phyloP scores from a whole-genome alignment of 23 tunicate genomes.

The Trididemnum nubilum region DNA sequence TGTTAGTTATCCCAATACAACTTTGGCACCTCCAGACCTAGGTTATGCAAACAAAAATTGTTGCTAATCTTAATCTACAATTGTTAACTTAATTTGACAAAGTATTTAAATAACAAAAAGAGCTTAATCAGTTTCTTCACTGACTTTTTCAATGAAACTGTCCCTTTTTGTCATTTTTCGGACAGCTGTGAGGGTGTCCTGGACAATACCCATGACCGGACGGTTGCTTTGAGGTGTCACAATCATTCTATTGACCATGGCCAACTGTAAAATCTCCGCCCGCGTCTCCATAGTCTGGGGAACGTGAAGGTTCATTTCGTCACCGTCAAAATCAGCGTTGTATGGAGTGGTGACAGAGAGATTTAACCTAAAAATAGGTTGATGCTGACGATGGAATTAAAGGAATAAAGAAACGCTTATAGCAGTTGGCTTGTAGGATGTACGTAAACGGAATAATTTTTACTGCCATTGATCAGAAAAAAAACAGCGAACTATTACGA shows the following conservation, averaged over 20 bases:
- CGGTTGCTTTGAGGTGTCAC: constrained; percentile 98
- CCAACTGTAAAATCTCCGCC: constrained; percentile 95
- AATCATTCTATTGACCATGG: constrained; percentile 94
- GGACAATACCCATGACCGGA: constrained; percentile 99
- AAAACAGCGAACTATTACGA: neutral
- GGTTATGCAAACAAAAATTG: no score
- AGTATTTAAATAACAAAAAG: no score
- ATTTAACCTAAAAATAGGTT: constrained; percentile 67
- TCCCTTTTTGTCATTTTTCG: constrained; percentile 99
- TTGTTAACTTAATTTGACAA: no score
- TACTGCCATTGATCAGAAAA: no score
- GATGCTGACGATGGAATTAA: no score
- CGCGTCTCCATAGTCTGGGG: constrained; percentile 99
- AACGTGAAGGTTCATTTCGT: constrained; percentile 98
- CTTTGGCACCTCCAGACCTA: no score
- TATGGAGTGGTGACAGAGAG: constrained; percentile 99
- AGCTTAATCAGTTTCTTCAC: no score
- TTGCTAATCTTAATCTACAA: no score
- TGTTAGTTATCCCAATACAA: no score
- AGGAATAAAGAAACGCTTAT: no score
- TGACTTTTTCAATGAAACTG: constrained; percentile 89
- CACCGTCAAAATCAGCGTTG: constrained; percentile 99
- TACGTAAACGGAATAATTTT: no score
- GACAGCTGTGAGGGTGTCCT: constrained; percentile 98
- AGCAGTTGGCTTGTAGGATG: no score